These are phyloP conservation scores for Betta splendens DNA, from an alignment of 2,797 vertebrate species.

Conservation along the genomic window DNA sequence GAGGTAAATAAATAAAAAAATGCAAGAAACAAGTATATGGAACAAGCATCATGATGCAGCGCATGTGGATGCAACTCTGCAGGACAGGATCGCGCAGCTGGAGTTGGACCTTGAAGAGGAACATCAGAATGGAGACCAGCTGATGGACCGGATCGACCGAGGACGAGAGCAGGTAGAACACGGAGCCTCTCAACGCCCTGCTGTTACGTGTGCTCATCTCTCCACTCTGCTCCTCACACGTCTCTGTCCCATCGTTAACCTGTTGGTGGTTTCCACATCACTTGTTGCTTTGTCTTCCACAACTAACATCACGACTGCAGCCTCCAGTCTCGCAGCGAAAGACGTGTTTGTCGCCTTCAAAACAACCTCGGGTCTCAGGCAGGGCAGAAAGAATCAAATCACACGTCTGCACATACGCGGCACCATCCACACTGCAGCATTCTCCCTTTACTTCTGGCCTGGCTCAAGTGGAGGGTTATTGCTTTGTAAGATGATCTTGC, in stretches of 20 bases:
- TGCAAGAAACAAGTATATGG: too few species aligned
- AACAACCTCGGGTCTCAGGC: constrained; percentile 11
- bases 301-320: constrained; percentile 63
- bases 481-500: constrained; percentile 76
- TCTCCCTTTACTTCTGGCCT: constrained; percentile 43
- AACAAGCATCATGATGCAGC: too few species aligned
- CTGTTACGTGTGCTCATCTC: constrained; percentile 49
- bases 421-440: constrained; percentile 19
- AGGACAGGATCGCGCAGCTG: constrained; percentile 91
- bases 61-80: constrained; percentile 22
- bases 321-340: constrained; percentile 54
- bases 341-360: constrained; percentile 22
- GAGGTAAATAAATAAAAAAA: constrained; percentile 81
- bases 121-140: constrained; percentile 88
- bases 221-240: constrained; percentile 32
- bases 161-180: constrained; percentile 91
- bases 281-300: constrained; percentile 47
- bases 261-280: constrained; percentile 58
- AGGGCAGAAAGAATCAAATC: not conserved
- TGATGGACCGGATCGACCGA: constrained; percentile 90
- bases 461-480: constrained; percentile 57
- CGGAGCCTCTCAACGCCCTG: constrained; percentile 34
- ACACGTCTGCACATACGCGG: constrained; percentile 17
- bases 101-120: constrained; percentile 96
- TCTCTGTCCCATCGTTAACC: constrained; percentile 55